Percentiles rank a stretch among this genome's conserved stretches.
Evolutionary conservation across 2,888 invertebrate genomes (phyloP).

Genomic region (Pyrgus malvae): DNA sequence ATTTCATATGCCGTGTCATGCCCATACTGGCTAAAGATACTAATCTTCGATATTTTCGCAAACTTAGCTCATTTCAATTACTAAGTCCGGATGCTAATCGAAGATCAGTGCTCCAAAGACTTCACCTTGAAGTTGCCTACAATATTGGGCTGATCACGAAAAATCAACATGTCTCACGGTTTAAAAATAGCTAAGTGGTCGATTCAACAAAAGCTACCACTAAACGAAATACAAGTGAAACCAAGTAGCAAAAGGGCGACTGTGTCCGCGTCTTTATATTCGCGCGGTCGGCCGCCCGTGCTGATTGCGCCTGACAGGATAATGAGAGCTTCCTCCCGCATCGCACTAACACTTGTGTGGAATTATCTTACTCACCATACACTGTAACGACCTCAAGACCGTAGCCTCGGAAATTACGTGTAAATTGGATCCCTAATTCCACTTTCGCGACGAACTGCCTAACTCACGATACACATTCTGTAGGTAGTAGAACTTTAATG

Average conservation of each 20-base stretch:
- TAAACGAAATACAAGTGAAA: constrained; percentile 7
- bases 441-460: too few species aligned
- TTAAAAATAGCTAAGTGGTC: constrained; percentile 17
- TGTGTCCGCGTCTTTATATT: constrained; percentile 45
- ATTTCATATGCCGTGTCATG: too few species aligned
- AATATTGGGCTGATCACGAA: neutral
- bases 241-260: constrained; percentile 22
- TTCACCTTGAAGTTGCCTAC: neutral
- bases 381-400: constrained; percentile 40
- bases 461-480: too few species aligned
- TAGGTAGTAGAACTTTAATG: too few species aligned
- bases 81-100: neutral
- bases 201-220: neutral
- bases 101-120: neutral
- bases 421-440: too few species aligned
- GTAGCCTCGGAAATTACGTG: neutral
- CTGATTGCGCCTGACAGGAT: constrained; percentile 79
- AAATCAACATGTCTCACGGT: neutral
- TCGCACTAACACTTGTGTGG: constrained; percentile 55
- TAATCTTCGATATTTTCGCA: too few species aligned
- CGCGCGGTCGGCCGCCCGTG: constrained; percentile 41
- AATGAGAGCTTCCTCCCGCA: constrained; percentile 78
- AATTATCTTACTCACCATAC: constrained; percentile 55
- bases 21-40: too few species aligned
- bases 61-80: too few species aligned